Evolutionary conservation across 2,113 vertebrate genomes (phyloP), one percentile per base, ranked within the genome.

Genomic region (Amia ocellicauda): DNA sequence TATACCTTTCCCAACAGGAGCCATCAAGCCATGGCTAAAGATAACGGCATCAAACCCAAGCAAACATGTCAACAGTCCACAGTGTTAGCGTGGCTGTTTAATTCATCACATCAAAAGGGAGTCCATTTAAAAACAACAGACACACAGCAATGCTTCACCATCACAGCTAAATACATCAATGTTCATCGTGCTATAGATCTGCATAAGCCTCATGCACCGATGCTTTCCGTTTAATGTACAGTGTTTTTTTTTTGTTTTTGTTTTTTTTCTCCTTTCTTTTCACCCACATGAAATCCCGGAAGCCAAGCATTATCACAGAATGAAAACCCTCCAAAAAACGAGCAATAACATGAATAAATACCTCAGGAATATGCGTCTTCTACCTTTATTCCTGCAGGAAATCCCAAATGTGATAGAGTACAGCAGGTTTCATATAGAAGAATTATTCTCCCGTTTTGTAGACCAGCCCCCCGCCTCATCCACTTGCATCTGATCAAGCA

Each of bases 41-140:
- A 82, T 91, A 91, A 94, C 89, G 90, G 86, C 87, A 84, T 88
- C 87, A 83, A 85, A 70, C 68, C 62, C 70, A 57, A 78, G 73
- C 70, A 74, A 66, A 66, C 73, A 70, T 80, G 81, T 85, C 87
- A 91, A 85, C 75, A 82, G 53, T 69, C 79, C 80, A 80, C 70
- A 83, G 81, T 72, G 74, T 53, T 71, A 70, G 71, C 77, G 73
- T 49, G 67, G 71, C 74, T 68, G 70, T 73, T 85, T 72, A 80
- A 77, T 65, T 79, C 74, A 69, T 51, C 62, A 43, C 3, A 60
- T 28, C 17, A 42, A 64, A 64, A 58, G 22, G 59, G 65, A 63
- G 24, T 64, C 8, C 4, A 52, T 42, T 63, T 62, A 42, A n/a
- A 8, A 47, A 47, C n/a, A 23, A 49, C 59, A 16, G 36, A 58